Conservation (phyloP, 2,113 vertebrate genomes). For the Datnioides undecimradiatus region DNA sequence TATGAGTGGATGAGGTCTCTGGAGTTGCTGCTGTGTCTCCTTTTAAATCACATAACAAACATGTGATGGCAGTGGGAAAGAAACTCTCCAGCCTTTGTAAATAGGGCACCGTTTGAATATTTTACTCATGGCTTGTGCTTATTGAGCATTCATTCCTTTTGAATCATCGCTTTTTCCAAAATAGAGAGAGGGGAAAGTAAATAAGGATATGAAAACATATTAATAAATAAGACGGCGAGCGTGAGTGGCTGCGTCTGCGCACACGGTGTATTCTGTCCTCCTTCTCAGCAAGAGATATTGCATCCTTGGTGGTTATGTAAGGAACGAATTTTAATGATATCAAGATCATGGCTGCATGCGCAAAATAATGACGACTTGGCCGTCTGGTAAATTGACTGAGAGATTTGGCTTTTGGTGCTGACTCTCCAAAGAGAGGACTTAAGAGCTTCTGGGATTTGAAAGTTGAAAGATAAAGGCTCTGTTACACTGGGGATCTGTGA, state of each 20-base stretch:
- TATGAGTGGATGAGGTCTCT: conserved; percentile 61
- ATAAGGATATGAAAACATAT: conserved; percentile 16
- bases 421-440: conserved; percentile 65
- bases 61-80: conserved; percentile 59
- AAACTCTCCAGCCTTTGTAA: conserved; percentile 69
- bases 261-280: conserved; percentile 11
- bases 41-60: conserved; percentile 74
- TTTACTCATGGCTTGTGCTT: conserved; percentile 52
- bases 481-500: conserved; percentile 43
- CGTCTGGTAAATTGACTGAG: conserved; percentile 64
- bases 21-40: conserved; percentile 49
- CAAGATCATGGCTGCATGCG: conserved; percentile 37
- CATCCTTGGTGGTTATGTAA: conserved; percentile 62
- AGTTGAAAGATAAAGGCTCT: conserved; percentile 67
- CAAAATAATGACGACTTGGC: conserved; percentile 62
- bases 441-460: conserved; percentile 69
- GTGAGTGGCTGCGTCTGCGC: not conserved
- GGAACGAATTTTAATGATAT: conserved; percentile 59
- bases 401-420: conserved; percentile 60
- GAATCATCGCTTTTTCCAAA: conserved; percentile 38
- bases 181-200: conserved; percentile 22
- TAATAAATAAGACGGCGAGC: conserved; percentile 18
- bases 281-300: conserved; percentile 19
- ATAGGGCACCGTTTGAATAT: conserved; percentile 74
- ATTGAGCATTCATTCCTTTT: conserved; percentile 46